Evolutionary conservation across 2,888 invertebrate species (phyloP).

Genomic region (Octonoba sinensis): DNA sequence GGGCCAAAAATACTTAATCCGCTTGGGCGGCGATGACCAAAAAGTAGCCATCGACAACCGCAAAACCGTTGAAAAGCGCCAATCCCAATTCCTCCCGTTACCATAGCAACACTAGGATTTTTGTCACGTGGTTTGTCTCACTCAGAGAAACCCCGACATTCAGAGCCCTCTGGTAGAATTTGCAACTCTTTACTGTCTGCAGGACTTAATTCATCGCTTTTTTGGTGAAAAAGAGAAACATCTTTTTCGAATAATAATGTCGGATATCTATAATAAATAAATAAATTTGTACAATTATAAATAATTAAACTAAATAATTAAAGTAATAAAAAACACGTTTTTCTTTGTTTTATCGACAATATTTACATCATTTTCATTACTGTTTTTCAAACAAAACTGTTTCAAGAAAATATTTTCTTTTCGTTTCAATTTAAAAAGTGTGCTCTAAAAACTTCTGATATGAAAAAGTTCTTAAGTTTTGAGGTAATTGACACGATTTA

Average conservation of each 20-base stretch:
- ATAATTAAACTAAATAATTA: too few species aligned
- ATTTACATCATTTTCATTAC: too few species aligned
- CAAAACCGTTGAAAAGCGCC: slow-evolving; percentile 57
- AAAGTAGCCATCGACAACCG: slow-evolving; percentile 59
- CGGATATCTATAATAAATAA: neutral
- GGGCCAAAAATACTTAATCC: slow-evolving; percentile 45
- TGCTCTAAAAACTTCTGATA: too few species aligned
- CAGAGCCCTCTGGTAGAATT: slow-evolving; percentile 53
- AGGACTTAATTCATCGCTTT: slow-evolving; percentile 22
- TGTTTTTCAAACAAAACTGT: too few species aligned
- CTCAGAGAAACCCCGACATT: slow-evolving; percentile 39
- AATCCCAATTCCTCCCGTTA: slow-evolving; percentile 50
- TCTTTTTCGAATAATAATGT: neutral
- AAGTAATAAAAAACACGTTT: too few species aligned
- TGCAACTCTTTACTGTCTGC: neutral
- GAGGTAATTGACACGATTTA: too few species aligned
- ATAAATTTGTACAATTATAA: neutral
- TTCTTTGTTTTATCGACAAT: too few species aligned
- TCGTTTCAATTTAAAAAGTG: too few species aligned
- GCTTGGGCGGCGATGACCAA: slow-evolving; percentile 48
- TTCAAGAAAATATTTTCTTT: too few species aligned
- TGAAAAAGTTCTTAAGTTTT: too few species aligned
- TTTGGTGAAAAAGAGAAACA: neutral
- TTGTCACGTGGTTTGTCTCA: slow-evolving; percentile 53
- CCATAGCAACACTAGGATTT: slow-evolving; percentile 52